Evolutionary conservation across 2,797 vertebrate genomes (phyloP), one percentile per base, ranked within the genome.

Genomic region (Babyrousa celebensis): DNA sequence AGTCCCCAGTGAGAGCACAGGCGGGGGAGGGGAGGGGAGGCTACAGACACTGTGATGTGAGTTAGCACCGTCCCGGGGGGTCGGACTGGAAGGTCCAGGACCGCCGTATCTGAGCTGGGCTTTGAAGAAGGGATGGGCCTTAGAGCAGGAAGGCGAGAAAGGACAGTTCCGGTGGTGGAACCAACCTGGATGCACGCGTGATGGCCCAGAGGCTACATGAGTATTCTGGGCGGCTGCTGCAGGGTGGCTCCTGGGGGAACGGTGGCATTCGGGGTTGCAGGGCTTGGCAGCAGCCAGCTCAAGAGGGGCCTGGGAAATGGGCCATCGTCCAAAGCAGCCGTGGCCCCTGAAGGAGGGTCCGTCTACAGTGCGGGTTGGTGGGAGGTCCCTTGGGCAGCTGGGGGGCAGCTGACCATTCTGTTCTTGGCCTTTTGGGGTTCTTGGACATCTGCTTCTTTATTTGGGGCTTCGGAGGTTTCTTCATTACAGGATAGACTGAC

Each of bases 321-420:
- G 18, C 85, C 5, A 15, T 48, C 27, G 48, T 58, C 32, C 48
- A 65, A 4, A 89, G 80, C 6, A 14, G 43, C 5, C 0, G 2
- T 29, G 54, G 54, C 70, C 27, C 14, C 2, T 12, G 32, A 29
- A 72, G 60, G 48, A 43, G 67, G 1, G 23, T 25, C 8, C 15
- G 18, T 25, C 8, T 10, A 2, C 15, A 0, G 23, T 6, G 67
- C 1, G 10, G 43, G 25, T 25, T 1, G 3, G 60, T 58, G 23
- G 62, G 68, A 16, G 60, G 40, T 17, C 3, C 0, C 3, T 4
- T 0, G 0, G 52, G 72, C 32, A 4, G 18, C 58, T 25, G 0
- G 3, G 29, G 67, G 71, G 2, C n/a, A 48, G 54, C 0, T 12
- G 63, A 36, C 4, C 27, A 27, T 32, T 56, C 58, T 0, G 18